Evolutionary conservation across 2,888 invertebrate genomes (phyloP).

Genomic region (Dicycla oo): DNA sequence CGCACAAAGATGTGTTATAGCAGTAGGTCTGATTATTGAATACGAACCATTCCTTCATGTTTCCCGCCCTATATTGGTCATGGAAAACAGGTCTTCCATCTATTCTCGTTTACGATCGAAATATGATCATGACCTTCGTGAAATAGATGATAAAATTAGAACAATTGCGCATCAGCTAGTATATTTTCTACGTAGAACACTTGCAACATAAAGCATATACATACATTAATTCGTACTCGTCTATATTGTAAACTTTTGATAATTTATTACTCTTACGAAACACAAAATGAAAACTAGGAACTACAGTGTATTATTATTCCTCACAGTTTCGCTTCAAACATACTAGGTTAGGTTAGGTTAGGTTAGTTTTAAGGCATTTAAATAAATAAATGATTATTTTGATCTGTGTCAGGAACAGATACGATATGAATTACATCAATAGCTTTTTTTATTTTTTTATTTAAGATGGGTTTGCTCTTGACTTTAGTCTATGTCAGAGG

Average conservation of each 20-base stretch:
- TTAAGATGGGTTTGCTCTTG: too few relatives aligned
- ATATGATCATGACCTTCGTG: conserved; percentile 9
- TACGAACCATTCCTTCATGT: too few relatives aligned
- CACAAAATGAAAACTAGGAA: conserved; percentile 26
- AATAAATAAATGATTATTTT: too few relatives aligned
- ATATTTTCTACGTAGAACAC: conserved; percentile 8
- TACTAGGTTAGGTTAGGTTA: too few relatives aligned
- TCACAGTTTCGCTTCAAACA: too few relatives aligned
- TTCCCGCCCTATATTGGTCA: background rate
- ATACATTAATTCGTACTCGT: conserved; percentile 1
- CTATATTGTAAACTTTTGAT: conserved; percentile 37
- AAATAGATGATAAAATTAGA: conserved; percentile 30
- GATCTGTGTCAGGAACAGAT: too few relatives aligned
- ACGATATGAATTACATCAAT: too few relatives aligned
- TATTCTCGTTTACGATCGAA: conserved; percentile 11
- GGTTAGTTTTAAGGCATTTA: too few relatives aligned
- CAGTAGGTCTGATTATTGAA: background rate
- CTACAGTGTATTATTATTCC: background rate
- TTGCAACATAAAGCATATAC: conserved; percentile 2
- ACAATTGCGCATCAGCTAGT: conserved; percentile 33
- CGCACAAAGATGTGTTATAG: background rate
- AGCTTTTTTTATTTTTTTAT: too few relatives aligned
- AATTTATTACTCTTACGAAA: conserved; percentile 42
- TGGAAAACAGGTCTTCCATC: conserved; percentile 11
- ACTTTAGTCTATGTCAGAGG: too few relatives aligned